Percentiles rank a stretch among this genome's conserved stretches.
phyloP scores from a whole-genome alignment of 2,888 invertebrate species.

The Aproaerema taeniolella region DNA sequence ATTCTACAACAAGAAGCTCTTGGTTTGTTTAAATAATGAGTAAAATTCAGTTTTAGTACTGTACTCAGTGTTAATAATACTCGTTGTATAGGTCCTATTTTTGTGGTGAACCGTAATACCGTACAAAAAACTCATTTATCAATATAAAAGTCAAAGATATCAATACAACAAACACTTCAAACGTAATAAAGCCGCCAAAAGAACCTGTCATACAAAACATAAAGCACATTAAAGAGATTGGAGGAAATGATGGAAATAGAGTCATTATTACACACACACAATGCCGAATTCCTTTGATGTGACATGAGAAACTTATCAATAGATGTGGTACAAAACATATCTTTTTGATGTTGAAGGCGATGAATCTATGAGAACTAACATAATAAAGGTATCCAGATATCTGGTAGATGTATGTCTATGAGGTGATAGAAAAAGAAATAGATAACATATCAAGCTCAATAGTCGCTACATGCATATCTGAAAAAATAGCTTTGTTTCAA shows the following conservation, averaged over 20 bases:
- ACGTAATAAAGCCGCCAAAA: constrained; percentile 12
- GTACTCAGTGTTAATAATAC: too few species aligned
- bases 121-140: constrained; percentile 10
- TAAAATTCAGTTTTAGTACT: too few species aligned
- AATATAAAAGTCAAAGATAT: constrained; percentile 7
- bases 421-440: too few species aligned
- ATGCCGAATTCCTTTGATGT: constrained; percentile 64
- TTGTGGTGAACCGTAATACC: too few species aligned
- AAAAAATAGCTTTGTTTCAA: too few species aligned
- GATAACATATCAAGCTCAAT: too few species aligned
- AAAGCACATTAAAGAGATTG: constrained; percentile 24
- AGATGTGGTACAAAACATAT: constrained; percentile 49
- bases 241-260: constrained; percentile 53
- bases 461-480: too few species aligned
- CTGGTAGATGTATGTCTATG: too few species aligned
- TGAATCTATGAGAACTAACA: constrained; percentile 24
- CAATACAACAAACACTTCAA: constrained; percentile 14
- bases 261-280: constrained; percentile 47
- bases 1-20: too few species aligned
- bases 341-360: constrained; percentile 46
- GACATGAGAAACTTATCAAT: constrained; percentile 68
- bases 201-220: constrained; percentile 20
- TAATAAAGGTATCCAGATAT: constrained; percentile 27
- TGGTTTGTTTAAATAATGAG: too few species aligned
- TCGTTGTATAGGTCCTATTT: too few species aligned